phyloP scores from a whole-genome alignment of 2,113 vertebrate genomes.

The Vulpes ferrilata region DNA sequence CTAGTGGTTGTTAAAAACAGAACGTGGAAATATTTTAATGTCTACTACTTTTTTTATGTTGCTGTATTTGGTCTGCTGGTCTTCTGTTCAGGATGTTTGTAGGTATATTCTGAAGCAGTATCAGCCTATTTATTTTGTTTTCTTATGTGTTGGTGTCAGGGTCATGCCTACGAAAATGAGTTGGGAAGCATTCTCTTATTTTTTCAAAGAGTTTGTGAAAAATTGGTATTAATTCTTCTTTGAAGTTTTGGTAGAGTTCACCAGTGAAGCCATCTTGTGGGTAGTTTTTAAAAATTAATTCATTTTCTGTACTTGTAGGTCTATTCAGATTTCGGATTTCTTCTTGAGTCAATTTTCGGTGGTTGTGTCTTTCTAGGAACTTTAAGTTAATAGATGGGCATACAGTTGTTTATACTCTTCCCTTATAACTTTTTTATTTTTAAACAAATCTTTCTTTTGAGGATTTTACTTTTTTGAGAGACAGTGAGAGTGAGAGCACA shows the following conservation, averaged over 20 bases:
- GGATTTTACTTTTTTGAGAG: neutral
- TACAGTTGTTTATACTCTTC: neutral
- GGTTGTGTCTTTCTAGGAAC: neutral
- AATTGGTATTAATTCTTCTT: neutral
- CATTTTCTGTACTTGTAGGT: neutral
- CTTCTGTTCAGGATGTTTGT: neutral
- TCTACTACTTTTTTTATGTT: neutral
- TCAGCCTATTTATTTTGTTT: neutral
- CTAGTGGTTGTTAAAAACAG: conserved; percentile 86
- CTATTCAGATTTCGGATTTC: neutral
- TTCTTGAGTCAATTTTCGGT: neutral
- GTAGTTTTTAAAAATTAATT: neutral
- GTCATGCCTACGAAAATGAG: neutral
- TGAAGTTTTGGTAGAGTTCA: neutral
- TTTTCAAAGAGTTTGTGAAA: neutral
- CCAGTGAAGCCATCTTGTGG: neutral
- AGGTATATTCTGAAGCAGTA: neutral
- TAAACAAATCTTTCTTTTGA: neutral
- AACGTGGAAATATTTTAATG: neutral
- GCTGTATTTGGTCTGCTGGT: neutral
- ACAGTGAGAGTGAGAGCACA: neutral
- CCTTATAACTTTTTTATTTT: neutral
- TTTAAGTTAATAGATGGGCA: neutral
- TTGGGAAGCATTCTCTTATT: neutral
- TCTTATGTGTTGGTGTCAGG: neutral